Evolutionary conservation across 2,113 vertebrate genomes (phyloP), one percentile per base, ranked within the genome.

Genomic region (Zosterops borbonicus): DNA sequence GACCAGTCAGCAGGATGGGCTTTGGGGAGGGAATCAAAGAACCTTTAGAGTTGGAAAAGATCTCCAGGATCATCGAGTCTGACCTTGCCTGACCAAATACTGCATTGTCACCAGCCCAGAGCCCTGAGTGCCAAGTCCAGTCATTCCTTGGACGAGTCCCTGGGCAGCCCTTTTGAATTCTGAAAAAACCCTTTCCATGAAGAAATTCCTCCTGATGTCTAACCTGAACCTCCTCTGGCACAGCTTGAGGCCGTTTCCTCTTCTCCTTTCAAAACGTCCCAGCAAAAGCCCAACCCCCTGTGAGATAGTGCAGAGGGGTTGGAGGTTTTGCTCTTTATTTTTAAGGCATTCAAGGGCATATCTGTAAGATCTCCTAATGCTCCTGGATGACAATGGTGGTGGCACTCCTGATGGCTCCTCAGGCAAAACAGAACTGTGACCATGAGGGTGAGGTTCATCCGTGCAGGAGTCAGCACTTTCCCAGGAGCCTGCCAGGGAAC

Each of bases 391-490:
- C 4, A 52, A 12, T 5, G 29, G 5, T 49, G 29, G 67, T 92
- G 75, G 46, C 87, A 58, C 24, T 70, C 85, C 37, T 62, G 64
- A 9, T 21, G 44, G n/a, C 69, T 89, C 77, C 73, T 63, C 5
- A 1, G 24, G 87, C 78, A 62, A 73, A 92, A 73, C 53, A 82
- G 44, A 42, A 12, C 35, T 87, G 70, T 79, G 35, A 10, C 31
- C 49, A 7, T 44, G 11, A 88, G 85, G 85, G 92, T 27, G 78
- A 95, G 82, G 84, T 62, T 96, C 42, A 14, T 33, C 50, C 2
- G 0, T 39, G 74, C 75, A 50, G 53, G 39, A 27, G 71, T 93
- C 90, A 63, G 90, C 90, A 95, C 33, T 86, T 96, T 95, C 94
- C 84, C 91, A 86, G 84, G 55, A 50, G 55, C 68, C 75, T 62